Base-by-base conservation (phyloP, 2,888 invertebrate species). In the Leptinotarsa peninsularis region DNA sequence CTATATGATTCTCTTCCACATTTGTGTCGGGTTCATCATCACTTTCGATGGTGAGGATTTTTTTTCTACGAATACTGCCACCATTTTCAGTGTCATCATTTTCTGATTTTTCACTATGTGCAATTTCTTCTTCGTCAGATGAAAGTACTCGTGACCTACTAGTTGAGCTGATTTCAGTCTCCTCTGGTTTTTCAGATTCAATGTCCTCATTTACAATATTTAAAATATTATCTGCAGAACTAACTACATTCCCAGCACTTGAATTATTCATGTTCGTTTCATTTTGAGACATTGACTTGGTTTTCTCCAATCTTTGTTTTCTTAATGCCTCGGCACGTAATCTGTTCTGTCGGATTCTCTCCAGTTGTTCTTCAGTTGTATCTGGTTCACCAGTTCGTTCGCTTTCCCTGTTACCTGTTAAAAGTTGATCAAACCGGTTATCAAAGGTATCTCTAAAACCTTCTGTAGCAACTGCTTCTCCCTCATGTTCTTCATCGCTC, bases 301-400 rank as follows among this genome's bases (percentile, higher is more conserved):
- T 58, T 54, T 77, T 80, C 69, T 68, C 76, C 50, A 84, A 86
- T 18, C 88, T 83, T 73, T 84, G 82, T 71, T 76, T 77, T 69
- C 83, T 84, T 84, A 90, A 67, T 86, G 88, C 81, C 83, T 89
- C 80, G 27, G 88, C 88, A 81, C 90, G 84, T 80, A 87, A 86
- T 78, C 81, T 84, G 79, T 87, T 88, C 67, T 82, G 89, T 70
- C 92, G 90, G 84, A 94, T 95, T 80, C 90, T 90, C 33, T 94
- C 90, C 87, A 95, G 93, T 83, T 92, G 91, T 71, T 93, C 94
- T 1, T 93, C 91, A 2, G 89, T 90, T 15, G 93, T 82, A 77
- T 85, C 83, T 54, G 75, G 71, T 43, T 74, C 69, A 70, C 58
- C 13, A 4, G 58, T 14, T 14, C 49, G 58, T 4, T 49, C 54